Percentiles rank a stretch among this genome's conserved stretches.
Conservation (phyloP, 2,113 vertebrate genomes). For the Psettodes erumei region DNA sequence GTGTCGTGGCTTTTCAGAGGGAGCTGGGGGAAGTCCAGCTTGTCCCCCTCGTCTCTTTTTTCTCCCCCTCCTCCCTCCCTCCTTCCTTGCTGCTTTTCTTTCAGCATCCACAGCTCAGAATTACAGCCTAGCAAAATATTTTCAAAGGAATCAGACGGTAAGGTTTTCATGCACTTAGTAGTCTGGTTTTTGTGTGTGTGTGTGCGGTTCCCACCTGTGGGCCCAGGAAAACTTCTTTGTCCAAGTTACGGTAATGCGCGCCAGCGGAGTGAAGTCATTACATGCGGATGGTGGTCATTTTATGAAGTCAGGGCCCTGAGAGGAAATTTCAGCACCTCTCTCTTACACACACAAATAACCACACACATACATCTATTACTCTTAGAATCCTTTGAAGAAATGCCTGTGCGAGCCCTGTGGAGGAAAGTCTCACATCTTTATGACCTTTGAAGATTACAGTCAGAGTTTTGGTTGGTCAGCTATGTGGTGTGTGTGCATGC, state of each 20-base stretch:
- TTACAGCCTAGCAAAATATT: conserved; percentile 65
- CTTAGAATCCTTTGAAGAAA: conserved; percentile 55
- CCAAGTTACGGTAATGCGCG: conserved; percentile 37
- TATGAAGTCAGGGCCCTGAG: conserved; percentile 37
- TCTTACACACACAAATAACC: conserved; percentile 4
- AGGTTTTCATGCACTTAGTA: conserved; percentile 33
- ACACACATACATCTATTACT: conserved; percentile 15
- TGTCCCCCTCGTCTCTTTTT: conserved; percentile 13
- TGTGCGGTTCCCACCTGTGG: conserved; percentile 32
- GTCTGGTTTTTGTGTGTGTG: conserved; percentile 22
- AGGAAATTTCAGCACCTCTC: conserved; percentile 48
- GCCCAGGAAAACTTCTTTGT: conserved; percentile 27
- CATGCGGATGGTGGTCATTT: conserved; percentile 26
- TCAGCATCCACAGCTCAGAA: conserved; percentile 29
- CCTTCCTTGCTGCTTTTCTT: background rate
- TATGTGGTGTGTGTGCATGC: no score
- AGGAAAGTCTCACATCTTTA: conserved; percentile 51
- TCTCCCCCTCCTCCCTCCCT: background rate
- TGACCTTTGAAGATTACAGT: conserved; percentile 38
- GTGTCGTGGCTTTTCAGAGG: conserved; percentile 42
- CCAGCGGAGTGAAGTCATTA: conserved; percentile 55
- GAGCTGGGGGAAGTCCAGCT: conserved; percentile 55
- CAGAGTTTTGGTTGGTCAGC: conserved; percentile 25
- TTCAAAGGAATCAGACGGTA: conserved; percentile 59
- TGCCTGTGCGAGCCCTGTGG: conserved; percentile 12